These are phyloP conservation scores for Drosophila testacea DNA, from an alignment of 2,888 invertebrate species.

Conservation along the genomic window DNA sequence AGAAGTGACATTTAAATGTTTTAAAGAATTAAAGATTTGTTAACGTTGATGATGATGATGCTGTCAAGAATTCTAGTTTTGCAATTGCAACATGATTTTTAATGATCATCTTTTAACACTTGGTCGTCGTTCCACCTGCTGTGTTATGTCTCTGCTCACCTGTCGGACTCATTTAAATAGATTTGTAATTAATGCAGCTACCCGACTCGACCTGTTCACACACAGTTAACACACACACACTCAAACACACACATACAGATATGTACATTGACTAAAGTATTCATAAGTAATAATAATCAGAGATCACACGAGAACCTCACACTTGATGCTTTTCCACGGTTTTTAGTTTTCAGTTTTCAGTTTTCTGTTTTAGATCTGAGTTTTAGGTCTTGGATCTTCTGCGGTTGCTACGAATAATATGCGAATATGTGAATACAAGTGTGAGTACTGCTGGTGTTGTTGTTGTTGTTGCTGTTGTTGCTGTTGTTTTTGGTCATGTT, in stretches of 20 bases:
- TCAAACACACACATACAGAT: conserved; percentile 4
- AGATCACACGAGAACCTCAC: conserved; percentile 74
- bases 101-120: conserved; percentile 46
- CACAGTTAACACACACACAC: conserved; percentile 16
- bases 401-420: conserved; percentile 42
- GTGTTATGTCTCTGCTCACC: conserved; percentile 17
- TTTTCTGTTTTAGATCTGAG: conserved; percentile 14
- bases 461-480: not conserved
- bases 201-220: conserved; percentile 43
- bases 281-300: conserved; percentile 43
- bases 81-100: conserved; percentile 44
- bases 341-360: conserved; percentile 34
- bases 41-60: conserved; percentile 4
- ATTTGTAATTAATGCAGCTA: conserved; percentile 68
- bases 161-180: conserved; percentile 66
- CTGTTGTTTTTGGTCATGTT: conserved; percentile 39
- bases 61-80: conserved; percentile 12
- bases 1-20: not conserved
- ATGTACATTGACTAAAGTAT: conserved; percentile 2
- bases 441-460: conserved; percentile 31
- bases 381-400: conserved; percentile 54
- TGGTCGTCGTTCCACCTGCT: conserved; percentile 30
- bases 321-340: conserved; percentile 74
- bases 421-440: conserved; percentile 30
- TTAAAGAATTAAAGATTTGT: conserved; percentile 8